Percentiles rank a stretch among this genome's conserved stretches.
These are phyloP conservation scores for Promerops cafer DNA, from an alignment of 2,113 vertebrate genomes.

Conservation along the genomic window DNA sequence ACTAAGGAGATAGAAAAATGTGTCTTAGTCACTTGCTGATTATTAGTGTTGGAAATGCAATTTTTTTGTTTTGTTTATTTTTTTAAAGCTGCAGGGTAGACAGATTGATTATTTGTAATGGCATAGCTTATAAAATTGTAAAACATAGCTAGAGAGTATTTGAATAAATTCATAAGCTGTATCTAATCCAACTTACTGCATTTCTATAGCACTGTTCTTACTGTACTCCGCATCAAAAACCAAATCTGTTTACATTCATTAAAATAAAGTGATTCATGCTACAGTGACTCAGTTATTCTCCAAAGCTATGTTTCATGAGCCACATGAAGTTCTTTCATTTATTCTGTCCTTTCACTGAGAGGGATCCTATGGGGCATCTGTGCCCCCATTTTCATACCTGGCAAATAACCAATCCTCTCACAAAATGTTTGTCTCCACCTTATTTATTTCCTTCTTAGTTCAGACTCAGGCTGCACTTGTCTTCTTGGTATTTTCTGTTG, in stretches of 20 bases:
- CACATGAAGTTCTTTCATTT: neutral
- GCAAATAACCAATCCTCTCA: neutral
- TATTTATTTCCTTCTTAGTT: neutral
- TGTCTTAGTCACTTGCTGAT: conserved; percentile 35
- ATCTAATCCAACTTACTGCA: neutral
- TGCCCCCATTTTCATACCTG: neutral
- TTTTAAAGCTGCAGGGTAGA: neutral
- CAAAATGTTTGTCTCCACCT: neutral
- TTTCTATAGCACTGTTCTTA: neutral
- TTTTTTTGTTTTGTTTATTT: neutral
- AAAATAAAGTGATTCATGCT: neutral
- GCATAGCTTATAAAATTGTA: neutral
- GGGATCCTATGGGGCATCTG: neutral
- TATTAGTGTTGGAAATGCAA: conserved; percentile 24
- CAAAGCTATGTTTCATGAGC: neutral
- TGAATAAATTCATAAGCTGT: neutral
- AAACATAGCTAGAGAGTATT: neutral
- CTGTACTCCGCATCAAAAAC: neutral
- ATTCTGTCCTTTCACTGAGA: neutral
- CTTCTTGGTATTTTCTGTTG: neutral
- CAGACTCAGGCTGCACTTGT: neutral
- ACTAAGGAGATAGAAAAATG: conserved; percentile 58
- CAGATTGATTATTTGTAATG: neutral
- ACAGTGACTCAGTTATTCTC: neutral
- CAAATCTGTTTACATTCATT: neutral